phyloP scores from a whole-genome alignment of 1,140 invertebrate species.

The Solen grandis region DNA sequence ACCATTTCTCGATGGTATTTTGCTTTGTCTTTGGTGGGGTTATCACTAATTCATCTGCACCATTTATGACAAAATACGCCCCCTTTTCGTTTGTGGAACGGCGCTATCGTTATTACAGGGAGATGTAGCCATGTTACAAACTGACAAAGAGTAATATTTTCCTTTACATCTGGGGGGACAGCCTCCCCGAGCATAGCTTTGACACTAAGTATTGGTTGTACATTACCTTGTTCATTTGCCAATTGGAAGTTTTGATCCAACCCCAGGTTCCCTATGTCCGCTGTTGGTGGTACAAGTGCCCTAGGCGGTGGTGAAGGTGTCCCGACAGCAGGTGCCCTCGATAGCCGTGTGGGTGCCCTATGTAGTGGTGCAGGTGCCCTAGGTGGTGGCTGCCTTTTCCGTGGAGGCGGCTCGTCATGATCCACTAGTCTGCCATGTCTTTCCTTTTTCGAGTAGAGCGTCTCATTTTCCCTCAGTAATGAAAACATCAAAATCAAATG shows the following conservation, averaged over 20 bases:
- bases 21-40: not conserved
- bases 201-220: constrained; percentile 17
- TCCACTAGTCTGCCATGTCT: no score
- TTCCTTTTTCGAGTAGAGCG: no score
- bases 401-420: no score
- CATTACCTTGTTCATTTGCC: not conserved
- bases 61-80: no score
- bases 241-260: no score
- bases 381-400: not conserved
- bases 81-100: no score
- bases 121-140: not conserved
- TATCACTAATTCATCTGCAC: no score
- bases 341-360: not conserved
- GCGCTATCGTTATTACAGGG: no score
- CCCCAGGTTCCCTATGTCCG: not conserved
- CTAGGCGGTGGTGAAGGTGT: constrained; percentile 8
- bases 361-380: not conserved
- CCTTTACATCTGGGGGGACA: not conserved
- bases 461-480: no score
- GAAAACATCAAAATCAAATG: no score
- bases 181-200: constrained; percentile 10
- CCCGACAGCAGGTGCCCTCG: not conserved
- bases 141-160: not conserved
- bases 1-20: not conserved
- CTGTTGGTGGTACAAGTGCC: not conserved